Conservation (phyloP, 2,797 vertebrate genomes). For the Pangasius sanitwongsei region DNA sequence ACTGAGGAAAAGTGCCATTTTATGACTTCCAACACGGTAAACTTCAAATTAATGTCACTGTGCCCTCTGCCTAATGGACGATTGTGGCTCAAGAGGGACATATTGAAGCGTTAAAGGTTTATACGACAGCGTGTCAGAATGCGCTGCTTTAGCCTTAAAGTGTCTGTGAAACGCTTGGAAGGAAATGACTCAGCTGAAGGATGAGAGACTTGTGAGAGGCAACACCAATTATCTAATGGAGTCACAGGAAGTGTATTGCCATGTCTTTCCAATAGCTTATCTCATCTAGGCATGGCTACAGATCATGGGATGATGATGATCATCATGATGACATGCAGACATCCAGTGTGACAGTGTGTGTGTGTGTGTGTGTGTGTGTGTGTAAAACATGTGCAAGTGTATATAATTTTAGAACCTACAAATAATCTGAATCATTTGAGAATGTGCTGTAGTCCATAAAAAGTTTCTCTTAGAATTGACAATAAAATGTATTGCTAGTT, state of each 20-base stretch:
- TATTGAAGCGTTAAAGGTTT: slow-evolving; percentile 53
- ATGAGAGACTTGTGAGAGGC: slow-evolving; percentile 8
- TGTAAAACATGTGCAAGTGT: not conserved
- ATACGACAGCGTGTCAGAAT: slow-evolving; percentile 47
- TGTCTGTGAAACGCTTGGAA: slow-evolving; percentile 18
- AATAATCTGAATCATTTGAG: not conserved
- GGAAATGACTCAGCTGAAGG: slow-evolving; percentile 10
- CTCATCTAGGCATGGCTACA: not conserved
- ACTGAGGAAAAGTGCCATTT: slow-evolving; percentile 50
- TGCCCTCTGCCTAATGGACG: slow-evolving; percentile 49
- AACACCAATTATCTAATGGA: slow-evolving; percentile 23
- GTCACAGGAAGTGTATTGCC: not conserved
- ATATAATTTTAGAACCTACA: not conserved
- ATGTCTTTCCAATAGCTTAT: not conserved
- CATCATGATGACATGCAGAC: not conserved
- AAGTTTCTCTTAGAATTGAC: not conserved
- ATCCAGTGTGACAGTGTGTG: not conserved
- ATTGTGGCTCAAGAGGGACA: slow-evolving; percentile 56
- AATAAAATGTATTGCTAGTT: not conserved
- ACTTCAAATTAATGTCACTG: slow-evolving; percentile 56
- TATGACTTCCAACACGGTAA: slow-evolving; percentile 52
- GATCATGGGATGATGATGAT: not conserved
- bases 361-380: not conserved
- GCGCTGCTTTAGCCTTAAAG: slow-evolving; percentile 34
- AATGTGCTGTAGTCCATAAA: not conserved